Evolutionary conservation across 2,888 invertebrate genomes (phyloP).

Genomic region (Acheta domesticus): DNA sequence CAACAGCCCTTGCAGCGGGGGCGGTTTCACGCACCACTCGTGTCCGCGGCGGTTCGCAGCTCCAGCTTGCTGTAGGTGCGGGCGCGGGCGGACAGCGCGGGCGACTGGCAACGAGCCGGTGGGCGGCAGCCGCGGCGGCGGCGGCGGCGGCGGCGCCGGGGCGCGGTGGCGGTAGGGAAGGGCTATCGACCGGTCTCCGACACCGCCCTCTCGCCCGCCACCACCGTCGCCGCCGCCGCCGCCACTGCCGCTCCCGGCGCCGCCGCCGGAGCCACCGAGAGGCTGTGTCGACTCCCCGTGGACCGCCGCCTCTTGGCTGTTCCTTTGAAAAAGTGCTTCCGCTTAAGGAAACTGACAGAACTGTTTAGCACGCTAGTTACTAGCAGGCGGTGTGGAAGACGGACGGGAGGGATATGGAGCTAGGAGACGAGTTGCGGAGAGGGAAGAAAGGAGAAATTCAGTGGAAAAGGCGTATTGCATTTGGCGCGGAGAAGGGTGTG

Average conservation of each 20-base stretch:
- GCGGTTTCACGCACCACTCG: not conserved
- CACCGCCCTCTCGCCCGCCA: not conserved
- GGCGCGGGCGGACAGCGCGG: not conserved
- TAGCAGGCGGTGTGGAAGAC: too few species aligned
- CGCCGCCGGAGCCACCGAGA: slow-evolving; percentile 65
- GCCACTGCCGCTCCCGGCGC: slow-evolving; percentile 76
- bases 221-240: slow-evolving; percentile 61
- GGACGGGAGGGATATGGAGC: too few species aligned
- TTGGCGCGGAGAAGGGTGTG: too few species aligned
- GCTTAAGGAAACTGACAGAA: too few species aligned
- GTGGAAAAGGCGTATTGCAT: too few species aligned
- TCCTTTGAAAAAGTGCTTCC: too few species aligned
- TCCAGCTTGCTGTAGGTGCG: not conserved
- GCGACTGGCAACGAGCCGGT: not conserved
- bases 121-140: not conserved
- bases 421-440: too few species aligned
- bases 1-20: not conserved
- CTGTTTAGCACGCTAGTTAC: too few species aligned
- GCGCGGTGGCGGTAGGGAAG: not conserved
- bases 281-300: too few species aligned
- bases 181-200: not conserved
- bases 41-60: not conserved
- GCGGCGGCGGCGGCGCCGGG: not conserved
- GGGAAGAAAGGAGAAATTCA: too few species aligned
- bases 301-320: too few species aligned